Evolutionary conservation across 2,113 vertebrate genomes (phyloP).

Genomic region (Erinaceus europaeus): DNA sequence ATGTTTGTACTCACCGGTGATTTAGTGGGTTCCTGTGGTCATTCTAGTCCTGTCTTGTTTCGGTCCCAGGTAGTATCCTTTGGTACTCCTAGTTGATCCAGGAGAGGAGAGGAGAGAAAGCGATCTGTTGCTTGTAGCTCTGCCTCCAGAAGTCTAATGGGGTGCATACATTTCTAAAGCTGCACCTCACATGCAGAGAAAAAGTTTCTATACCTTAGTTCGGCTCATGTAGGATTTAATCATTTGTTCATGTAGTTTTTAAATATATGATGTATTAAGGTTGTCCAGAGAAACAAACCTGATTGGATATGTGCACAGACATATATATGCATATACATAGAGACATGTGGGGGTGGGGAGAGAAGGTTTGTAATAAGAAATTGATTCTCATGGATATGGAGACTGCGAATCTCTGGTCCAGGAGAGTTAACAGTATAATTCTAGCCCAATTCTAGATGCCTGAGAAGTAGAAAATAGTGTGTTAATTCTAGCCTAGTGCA

Average conservation of each 20-base stretch:
- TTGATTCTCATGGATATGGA: background rate
- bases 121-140: too few species aligned
- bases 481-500: background rate
- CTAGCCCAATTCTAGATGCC: background rate
- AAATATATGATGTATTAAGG: background rate
- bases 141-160: too few species aligned
- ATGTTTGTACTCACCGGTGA: too few species aligned
- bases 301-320: too few species aligned
- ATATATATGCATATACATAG: background rate
- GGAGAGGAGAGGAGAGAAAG: too few species aligned
- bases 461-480: background rate
- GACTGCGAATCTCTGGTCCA: background rate
- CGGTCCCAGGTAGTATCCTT: too few species aligned
- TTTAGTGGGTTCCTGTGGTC: too few species aligned
- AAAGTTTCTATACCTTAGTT: conserved; percentile 2
- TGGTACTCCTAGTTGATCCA: too few species aligned
- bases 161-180: background rate
- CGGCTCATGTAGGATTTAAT: background rate
- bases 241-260: background rate
- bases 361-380: background rate
- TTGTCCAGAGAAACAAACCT: background rate
- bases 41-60: too few species aligned
- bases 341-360: too few species aligned
- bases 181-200: background rate
- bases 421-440: background rate